Evolutionary conservation across 2,888 invertebrate species (phyloP).

Genomic region (Lasius platythorax): DNA sequence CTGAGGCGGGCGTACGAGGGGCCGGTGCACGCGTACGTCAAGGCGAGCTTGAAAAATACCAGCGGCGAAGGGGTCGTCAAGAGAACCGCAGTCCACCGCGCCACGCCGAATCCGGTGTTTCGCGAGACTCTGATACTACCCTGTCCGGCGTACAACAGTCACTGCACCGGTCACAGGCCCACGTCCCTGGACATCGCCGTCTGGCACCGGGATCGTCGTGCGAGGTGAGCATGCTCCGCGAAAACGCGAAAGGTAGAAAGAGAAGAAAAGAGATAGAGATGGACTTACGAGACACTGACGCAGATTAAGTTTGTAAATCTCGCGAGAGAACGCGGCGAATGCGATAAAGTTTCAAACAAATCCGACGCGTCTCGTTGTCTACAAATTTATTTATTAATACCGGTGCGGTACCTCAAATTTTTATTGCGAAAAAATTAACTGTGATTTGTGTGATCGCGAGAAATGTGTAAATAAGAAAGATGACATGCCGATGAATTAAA

Average conservation of each 20-base stretch:
- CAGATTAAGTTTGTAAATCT: constrained; percentile 38
- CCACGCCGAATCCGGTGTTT: constrained; percentile 92
- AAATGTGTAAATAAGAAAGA: neutral
- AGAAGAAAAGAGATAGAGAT: neutral
- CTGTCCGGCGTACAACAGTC: constrained; percentile 86
- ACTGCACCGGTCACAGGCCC: constrained; percentile 82
- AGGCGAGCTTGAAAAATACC: constrained; percentile 87
- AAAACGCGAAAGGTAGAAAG: neutral
- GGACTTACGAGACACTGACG: neutral
- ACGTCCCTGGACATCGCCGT: constrained; percentile 92
- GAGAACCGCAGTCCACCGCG: constrained; percentile 93
- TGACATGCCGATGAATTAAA: neutral
- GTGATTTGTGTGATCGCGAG: neutral
- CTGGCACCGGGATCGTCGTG: constrained; percentile 94
- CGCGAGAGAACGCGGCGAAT: neutral
- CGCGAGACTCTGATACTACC: constrained; percentile 92
- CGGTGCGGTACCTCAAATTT: neutral
- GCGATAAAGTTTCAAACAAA: constrained; percentile 13
- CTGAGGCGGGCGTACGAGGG: constrained; percentile 90
- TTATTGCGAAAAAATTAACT: constrained; percentile 18
- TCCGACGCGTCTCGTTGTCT: neutral
- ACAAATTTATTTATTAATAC: constrained; percentile 25
- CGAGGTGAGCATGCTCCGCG: constrained; percentile 89
- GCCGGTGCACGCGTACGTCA: constrained; percentile 93
- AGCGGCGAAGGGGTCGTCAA: constrained; percentile 89